Percentiles rank a stretch among this genome's conserved stretches.
Evolutionary conservation across 2,113 vertebrate species (phyloP).

Genomic region (Thermophis baileyi): DNA sequence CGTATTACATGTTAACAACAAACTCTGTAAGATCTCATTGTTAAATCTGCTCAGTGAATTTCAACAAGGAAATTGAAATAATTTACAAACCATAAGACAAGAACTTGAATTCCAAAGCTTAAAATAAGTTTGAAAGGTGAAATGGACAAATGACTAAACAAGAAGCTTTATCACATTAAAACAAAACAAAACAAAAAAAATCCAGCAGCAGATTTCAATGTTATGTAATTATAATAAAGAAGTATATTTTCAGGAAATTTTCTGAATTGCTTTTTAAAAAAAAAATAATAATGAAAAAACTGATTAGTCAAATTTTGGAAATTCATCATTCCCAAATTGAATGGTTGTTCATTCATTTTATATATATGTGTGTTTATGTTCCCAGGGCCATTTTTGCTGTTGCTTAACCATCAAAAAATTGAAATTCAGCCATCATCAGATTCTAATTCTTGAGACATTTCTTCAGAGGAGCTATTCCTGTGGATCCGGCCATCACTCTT

Average conservation of each 20-base stretch:
- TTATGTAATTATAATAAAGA: constrained; percentile 68
- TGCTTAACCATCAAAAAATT: constrained; percentile 32
- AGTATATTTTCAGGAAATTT: constrained; percentile 68
- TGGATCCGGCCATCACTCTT: constrained; percentile 94
- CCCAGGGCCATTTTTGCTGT: constrained; percentile 67
- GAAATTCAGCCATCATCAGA: constrained; percentile 83
- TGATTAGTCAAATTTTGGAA: constrained; percentile 69
- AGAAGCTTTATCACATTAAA: constrained; percentile 60
- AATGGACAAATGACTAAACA: constrained; percentile 6
- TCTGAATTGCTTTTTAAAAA: constrained; percentile 68
- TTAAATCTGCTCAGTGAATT: constrained; percentile 53
- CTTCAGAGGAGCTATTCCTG: constrained; percentile 87
- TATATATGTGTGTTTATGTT: constrained; percentile 59
- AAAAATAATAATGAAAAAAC: constrained; percentile 62
- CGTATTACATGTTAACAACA: constrained; percentile 18
- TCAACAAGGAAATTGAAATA: constrained; percentile 54
- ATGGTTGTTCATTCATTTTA: constrained; percentile 53
- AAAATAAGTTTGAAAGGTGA: constrained; percentile 22
- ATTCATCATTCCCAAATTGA: constrained; percentile 67
- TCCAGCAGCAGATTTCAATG: constrained; percentile 75
- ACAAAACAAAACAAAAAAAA: constrained; percentile 39
- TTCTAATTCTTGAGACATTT: constrained; percentile 86
- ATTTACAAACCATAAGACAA: constrained; percentile 34
- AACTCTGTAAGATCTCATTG: constrained; percentile 50
- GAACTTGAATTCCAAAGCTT: constrained; percentile 28